Evolutionary conservation across 2,797 vertebrate species (phyloP).

Genomic region (Danio tinwini): DNA sequence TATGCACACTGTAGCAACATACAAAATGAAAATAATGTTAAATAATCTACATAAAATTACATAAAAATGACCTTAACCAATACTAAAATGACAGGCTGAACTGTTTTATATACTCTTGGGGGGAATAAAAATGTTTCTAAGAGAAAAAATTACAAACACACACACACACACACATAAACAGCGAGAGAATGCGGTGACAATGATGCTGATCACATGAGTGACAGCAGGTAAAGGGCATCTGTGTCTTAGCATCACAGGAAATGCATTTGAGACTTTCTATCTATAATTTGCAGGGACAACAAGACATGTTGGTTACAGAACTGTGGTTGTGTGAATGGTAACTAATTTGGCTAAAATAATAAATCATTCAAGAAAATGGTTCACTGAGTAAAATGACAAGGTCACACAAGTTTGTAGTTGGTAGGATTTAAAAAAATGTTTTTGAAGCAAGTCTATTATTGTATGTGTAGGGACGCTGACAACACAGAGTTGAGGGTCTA

Average conservation of each 20-base stretch:
- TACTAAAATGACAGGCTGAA: neutral
- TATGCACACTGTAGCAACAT: neutral
- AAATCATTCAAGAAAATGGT: neutral
- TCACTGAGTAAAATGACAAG: neutral
- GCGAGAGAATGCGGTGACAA: neutral
- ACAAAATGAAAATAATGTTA: neutral
- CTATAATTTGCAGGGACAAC: constrained; percentile 6
- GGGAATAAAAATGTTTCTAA: too few species aligned
- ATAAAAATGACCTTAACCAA: neutral
- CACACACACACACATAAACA: neutral
- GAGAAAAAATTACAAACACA: neutral
- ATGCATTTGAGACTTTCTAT: neutral
- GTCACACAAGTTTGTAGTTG: neutral
- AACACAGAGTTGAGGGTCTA: too few species aligned
- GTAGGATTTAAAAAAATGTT: neutral
- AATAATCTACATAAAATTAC: neutral
- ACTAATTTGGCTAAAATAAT: neutral
- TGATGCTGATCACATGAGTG: neutral
- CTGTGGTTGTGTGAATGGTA: neutral
- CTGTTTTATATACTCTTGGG: neutral
- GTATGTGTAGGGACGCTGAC: too few species aligned
- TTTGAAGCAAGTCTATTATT: too few species aligned
- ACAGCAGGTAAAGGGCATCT: constrained; percentile 30
- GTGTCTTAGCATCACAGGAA: constrained; percentile 2
- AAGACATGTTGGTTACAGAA: neutral